phyloP scores from a whole-genome alignment of 2,113 vertebrate species.

The Lates calcarifer region DNA sequence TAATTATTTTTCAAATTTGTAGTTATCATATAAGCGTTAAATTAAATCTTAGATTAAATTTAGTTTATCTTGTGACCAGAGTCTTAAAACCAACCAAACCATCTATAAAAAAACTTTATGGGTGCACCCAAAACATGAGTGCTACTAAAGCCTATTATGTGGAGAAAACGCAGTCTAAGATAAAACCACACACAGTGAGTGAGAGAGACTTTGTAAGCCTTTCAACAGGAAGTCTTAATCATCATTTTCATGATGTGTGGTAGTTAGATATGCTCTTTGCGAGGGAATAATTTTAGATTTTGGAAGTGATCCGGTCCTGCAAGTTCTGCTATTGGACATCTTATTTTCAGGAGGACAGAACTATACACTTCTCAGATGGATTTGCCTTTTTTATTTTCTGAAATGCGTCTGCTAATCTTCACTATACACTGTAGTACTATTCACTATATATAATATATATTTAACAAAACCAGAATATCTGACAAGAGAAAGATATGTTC shows the following conservation, averaged over 20 bases:
- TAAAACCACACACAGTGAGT: neutral
- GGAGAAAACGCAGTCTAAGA: neutral
- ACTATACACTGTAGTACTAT: no score
- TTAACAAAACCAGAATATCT: neutral
- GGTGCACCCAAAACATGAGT: no score
- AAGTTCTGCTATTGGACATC: no score
- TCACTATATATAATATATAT: neutral
- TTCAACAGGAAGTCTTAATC: neutral
- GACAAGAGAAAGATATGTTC: neutral
- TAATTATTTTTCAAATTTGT: no score
- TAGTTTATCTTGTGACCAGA: no score
- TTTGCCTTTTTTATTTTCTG: neutral
- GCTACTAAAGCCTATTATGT: neutral
- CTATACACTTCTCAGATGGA: neutral
- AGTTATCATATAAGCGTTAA: no score
- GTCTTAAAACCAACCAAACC: no score
- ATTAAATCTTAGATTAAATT: no score
- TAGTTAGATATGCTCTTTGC: neutral
- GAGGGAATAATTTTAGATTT: neutral
- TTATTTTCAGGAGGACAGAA: neutral
- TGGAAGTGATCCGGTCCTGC: no score
- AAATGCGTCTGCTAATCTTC: neutral
- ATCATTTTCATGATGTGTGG: neutral
- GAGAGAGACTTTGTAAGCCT: neutral
- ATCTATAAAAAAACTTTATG: no score